Base-by-base conservation (phyloP, 2,797 vertebrate species). In the Sardinella longiceps region DNA sequence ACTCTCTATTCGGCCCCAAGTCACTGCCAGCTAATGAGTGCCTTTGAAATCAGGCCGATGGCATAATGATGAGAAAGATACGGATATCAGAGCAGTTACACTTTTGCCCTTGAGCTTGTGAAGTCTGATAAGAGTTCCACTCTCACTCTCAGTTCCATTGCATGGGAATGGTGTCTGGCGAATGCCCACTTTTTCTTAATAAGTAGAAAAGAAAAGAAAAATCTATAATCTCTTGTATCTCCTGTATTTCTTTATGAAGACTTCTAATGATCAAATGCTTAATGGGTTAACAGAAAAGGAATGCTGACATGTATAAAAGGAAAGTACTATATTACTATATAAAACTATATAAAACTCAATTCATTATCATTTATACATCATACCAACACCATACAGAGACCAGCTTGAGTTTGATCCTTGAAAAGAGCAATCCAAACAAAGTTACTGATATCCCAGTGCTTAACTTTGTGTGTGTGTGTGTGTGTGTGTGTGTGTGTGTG, bases 381-480 rank as follows among this genome's bases (percentile, higher is more conserved):
- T 63, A 63, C 2, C 60, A 1, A 11, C 33, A 37, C n/a, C n/a
- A n/a, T n/a, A n/a, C 28, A 30, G 11, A 70, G 30, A 12, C 66
- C 33, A 6, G 33, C 15, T 18, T 70, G 33, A 70, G 33, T 30
- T 15, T 70, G 30, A 70, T 37, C 30, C 14, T 37, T 10, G 14
- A 70, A 53, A 53, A 53, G 20, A 10, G 56, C 56, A 25, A 20
- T 56, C 53, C n/a, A 18, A 3, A 6, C 23, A n/a, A 18, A n/a
- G 53, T 56, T 56, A 56, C 5, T 56, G 53, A 56, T n/a, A 51
- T 18, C 14, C 51, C 51, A 20, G n/a, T 60, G n/a, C 18, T 53
- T 60, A 2, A 25, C n/a, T 53, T 12, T 77, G 39, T 92, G 80
- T 87, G 87, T 30, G 33, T 80, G 81, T 51, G 18, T 90, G 28